Evolutionary conservation across 2,797 vertebrate genomes (phyloP), one percentile per base, ranked within the genome.

Genomic region (Gymnocypris eckloni): DNA sequence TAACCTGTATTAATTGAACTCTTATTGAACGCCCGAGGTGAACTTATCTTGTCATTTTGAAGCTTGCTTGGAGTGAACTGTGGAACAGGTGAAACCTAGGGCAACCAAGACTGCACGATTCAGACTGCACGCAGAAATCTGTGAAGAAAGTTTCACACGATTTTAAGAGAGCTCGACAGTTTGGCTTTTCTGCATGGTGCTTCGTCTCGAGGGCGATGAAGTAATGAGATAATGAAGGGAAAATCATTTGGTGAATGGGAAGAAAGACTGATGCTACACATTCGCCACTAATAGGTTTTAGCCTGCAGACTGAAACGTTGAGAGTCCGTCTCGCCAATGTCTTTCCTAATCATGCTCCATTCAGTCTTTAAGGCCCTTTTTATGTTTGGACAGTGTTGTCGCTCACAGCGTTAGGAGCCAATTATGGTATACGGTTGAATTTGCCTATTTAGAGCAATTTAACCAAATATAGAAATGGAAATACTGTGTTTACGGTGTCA

Each of bases 31-130:
- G 39, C 83, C 66, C 4, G 52, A 85, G 66, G 83, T 85, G 83
- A 71, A 85, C 79, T 43, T 48, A 50, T 85, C 83, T 71, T 13
- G 20, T 71, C 50, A 71, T 71, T 79, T 89, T 90, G 86, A 89
- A 88, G 90, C 84, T 67, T 12, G 4, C 52, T 91, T 50, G 22
- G 88, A 87, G 90, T 93, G 92, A 91, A 84, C 84, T 89, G n/a
- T 86, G 79, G 69, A 81, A 91, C 91, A 89, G 89, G 89, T 83
- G 39, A 80, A 77, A 92, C 93, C 91, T 78, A 72, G 0, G 92
- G 93, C 92, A 86, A 33, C 54, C 88, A 88, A 92, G 91, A 90
- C 82, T 83, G 81, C 90, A 90, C 81, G 86, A 56, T 87, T 89
- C 87, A 93, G 93, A 92, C 93, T 90, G 93, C 90, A 93, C 54